phyloP scores from a whole-genome alignment of 1,140 invertebrate species.

The Thrips palmi region DNA sequence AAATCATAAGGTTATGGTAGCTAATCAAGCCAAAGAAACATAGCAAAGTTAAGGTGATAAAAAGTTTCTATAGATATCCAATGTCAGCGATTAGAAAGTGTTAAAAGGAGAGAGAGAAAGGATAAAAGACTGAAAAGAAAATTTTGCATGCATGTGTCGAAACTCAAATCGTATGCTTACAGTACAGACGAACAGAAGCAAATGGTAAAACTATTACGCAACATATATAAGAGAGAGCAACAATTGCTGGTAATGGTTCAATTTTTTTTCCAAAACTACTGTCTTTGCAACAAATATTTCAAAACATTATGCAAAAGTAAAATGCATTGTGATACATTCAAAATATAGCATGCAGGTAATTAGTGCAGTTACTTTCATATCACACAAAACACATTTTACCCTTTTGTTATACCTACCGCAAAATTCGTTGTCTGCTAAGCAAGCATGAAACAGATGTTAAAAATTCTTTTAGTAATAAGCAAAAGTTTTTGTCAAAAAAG shows the following conservation, averaged over 20 bases:
- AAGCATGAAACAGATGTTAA: slow-evolving; percentile 17
- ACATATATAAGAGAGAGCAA: no score
- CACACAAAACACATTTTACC: slow-evolving; percentile 10
- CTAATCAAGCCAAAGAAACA: not conserved
- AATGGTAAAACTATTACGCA: no score
- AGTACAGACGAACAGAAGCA: no score
- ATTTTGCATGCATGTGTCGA: no score
- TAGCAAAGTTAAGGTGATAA: no score
- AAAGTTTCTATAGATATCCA: no score
- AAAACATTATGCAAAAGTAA: not conserved
- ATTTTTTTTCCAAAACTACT: no score
- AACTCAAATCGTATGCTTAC: no score
- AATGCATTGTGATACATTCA: not conserved
- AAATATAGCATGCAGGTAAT: not conserved
- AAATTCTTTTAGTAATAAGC: slow-evolving; percentile 3
- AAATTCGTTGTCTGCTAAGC: slow-evolving; percentile 15
- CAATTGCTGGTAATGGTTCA: no score
- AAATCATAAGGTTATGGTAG: not conserved
- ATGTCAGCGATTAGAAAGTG: no score
- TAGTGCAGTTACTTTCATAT: not conserved
- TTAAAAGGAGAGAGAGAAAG: no score
- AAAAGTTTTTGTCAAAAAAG: slow-evolving; percentile 1
- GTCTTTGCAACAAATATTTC: not conserved
- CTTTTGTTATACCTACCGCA: slow-evolving; percentile 17
- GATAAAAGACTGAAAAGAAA: no score